Evolutionary conservation across 1,140 invertebrate genomes (phyloP).

Genomic region (Scaptomyza graminum): DNA sequence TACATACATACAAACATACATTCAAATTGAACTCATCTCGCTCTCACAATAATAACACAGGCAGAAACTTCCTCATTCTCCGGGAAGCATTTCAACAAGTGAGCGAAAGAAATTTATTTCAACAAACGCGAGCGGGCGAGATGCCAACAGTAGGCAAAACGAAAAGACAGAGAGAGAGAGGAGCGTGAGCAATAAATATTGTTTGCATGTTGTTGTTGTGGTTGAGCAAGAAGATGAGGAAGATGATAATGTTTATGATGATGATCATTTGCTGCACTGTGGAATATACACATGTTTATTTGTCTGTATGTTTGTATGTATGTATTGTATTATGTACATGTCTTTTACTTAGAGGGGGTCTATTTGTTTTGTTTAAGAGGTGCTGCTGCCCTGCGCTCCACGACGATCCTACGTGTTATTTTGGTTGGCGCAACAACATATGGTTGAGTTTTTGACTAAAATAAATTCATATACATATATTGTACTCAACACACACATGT

Average conservation of each 20-base stretch:
- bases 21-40: constrained; percentile 74
- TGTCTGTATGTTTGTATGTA: constrained; percentile 13
- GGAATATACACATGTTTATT: constrained; percentile 26
- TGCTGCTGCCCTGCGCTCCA: constrained; percentile 57
- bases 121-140: constrained; percentile 46
- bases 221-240: constrained; percentile 45
- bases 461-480: constrained; percentile 66
- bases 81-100: constrained; percentile 80
- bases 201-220: constrained; percentile 28
- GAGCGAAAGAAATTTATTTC: constrained; percentile 61
- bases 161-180: constrained; percentile 4
- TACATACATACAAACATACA: constrained; percentile 29
- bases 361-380: constrained; percentile 76
- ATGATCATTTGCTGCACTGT: constrained; percentile 22
- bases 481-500: constrained; percentile 72
- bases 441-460: constrained; percentile 75
- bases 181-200: constrained; percentile 47
- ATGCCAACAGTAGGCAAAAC: constrained; percentile 26
- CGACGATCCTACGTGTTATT: constrained; percentile 76
- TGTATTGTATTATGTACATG: constrained; percentile 67
- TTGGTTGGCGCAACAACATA: constrained; percentile 73
- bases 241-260: constrained; percentile 45
- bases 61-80: constrained; percentile 80
- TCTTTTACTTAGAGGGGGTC: constrained; percentile 79
- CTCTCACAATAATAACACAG: constrained; percentile 34